These are phyloP conservation scores for Anas bahamensis DNA, from an alignment of 2,797 vertebrate species.

Conservation along the genomic window DNA sequence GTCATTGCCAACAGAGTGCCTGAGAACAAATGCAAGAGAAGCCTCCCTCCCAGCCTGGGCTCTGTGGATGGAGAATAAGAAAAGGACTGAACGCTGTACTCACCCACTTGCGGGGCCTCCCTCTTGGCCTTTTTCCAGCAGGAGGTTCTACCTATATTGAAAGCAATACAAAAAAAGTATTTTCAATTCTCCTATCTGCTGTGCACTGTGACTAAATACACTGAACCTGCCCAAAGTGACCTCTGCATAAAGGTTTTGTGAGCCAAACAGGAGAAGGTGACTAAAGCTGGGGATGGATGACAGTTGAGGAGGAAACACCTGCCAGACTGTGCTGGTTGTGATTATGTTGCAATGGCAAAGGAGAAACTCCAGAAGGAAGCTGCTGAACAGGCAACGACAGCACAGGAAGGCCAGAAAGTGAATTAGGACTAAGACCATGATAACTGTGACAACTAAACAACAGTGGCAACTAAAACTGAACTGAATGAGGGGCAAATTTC, in stretches of 20 bases:
- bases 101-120: conserved; percentile 75
- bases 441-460: not conserved
- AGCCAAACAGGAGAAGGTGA: not conserved
- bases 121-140: conserved; percentile 57
- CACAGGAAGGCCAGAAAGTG: not conserved
- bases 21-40: not conserved
- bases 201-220: not conserved
- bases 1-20: not conserved
- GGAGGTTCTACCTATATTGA: conserved; percentile 38
- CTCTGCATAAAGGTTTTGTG: not conserved
- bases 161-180: not conserved
- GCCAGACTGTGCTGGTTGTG: not conserved
- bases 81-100: not conserved
- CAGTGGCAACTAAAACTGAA: not conserved
- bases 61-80: not conserved
- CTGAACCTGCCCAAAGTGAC: not conserved
- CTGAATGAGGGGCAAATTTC: not conserved
- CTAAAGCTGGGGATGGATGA: not conserved
- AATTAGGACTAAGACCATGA: not conserved
- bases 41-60: not conserved
- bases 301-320: conserved; percentile 17
- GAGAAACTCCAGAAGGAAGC: not conserved
- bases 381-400: not conserved
- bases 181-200: not conserved
- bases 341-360: not conserved